Conservation (phyloP, 2,113 vertebrate genomes). For the Saccopteryx leptura region DNA sequence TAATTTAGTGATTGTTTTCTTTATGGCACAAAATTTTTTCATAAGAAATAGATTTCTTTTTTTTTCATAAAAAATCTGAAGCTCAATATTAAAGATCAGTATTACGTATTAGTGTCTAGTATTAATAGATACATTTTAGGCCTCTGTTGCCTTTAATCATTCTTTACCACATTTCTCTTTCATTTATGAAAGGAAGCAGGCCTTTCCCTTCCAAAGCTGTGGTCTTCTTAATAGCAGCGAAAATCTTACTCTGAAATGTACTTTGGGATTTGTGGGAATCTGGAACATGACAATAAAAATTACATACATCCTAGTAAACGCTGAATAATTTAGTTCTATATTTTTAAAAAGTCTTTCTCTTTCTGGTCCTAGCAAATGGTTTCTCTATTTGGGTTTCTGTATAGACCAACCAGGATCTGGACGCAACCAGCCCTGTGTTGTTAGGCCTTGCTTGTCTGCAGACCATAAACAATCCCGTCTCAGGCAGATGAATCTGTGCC, state of each 20-base stretch:
- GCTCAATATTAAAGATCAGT: neutral
- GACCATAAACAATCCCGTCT: neutral
- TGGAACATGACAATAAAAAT: slow-evolving; percentile 7
- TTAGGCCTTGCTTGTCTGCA: neutral
- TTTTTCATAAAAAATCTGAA: slow-evolving; percentile 29
- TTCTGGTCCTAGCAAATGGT: neutral
- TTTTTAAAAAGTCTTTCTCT: neutral
- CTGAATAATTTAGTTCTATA: neutral
- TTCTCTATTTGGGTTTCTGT: neutral
- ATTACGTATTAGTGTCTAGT: neutral
- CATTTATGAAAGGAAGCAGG: neutral
- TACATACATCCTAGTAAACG: neutral
- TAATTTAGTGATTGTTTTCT: neutral
- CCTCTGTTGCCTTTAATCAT: neutral
- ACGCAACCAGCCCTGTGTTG: too few species aligned
- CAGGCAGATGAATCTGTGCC: neutral
- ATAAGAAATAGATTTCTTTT: neutral
- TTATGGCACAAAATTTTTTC: neutral
- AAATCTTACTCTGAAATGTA: neutral
- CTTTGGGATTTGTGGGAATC: neutral
- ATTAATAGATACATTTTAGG: neutral
- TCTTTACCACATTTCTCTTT: slow-evolving; percentile 23
- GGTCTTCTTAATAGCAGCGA: neutral
- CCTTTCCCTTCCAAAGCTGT: slow-evolving; percentile 2
- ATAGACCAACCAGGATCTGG: neutral